Percentiles rank a stretch among this genome's conserved stretches.
phyloP scores from a whole-genome alignment of 2,113 vertebrate species.

The Ailuropoda melanoleuca region DNA sequence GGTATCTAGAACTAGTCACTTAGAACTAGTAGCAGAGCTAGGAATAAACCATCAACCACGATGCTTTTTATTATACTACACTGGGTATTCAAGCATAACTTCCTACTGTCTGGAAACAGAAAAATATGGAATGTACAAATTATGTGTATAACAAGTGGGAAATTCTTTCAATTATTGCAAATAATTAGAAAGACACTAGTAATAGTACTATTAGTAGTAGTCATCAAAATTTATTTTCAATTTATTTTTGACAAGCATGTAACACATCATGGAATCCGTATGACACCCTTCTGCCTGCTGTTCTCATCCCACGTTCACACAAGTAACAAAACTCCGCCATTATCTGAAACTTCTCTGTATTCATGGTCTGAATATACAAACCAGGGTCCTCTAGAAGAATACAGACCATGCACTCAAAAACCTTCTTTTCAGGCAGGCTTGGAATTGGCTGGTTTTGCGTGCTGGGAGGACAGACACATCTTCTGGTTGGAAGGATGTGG shows the following conservation, averaged over 20 bases:
- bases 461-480: too few relatives aligned
- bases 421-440: neutral
- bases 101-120: neutral
- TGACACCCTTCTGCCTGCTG: neutral
- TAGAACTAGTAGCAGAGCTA: neutral
- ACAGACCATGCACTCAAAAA: neutral
- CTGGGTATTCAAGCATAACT: neutral
- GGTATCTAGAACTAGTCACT: neutral
- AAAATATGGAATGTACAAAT: neutral
- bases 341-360: neutral
- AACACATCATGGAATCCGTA: neutral
- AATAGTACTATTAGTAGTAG: neutral
- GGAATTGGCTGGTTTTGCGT: neutral
- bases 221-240: neutral
- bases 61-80: neutral
- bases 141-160: neutral
- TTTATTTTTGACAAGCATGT: neutral
- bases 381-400: neutral
- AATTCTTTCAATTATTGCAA: neutral
- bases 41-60: neutral
- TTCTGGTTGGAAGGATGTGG: accelerated
- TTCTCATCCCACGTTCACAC: neutral
- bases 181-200: neutral
- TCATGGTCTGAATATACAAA: neutral
- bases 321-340: neutral